phyloP scores from a whole-genome alignment of 2,113 vertebrate species.

The Noctilio leporinus region DNA sequence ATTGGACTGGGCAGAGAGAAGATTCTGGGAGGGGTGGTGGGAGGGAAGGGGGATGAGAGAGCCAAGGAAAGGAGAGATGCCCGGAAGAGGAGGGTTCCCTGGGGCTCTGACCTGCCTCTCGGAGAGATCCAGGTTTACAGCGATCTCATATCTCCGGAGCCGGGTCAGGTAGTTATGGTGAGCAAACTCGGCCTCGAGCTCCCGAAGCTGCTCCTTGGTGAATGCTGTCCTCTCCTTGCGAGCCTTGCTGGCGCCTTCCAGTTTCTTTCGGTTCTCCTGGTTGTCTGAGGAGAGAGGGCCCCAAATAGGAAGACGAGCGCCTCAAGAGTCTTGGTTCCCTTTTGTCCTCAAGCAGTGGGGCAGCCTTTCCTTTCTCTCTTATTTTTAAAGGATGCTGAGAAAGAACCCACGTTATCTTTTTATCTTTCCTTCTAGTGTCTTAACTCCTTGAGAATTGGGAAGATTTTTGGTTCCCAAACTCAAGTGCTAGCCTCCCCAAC shows the following conservation, averaged over 20 bases:
- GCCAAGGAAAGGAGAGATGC: neutral
- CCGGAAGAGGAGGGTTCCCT: neutral
- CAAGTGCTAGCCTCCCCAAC: neutral
- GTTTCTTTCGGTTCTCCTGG: constrained; percentile 80
- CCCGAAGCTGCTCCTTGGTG: constrained; percentile 95
- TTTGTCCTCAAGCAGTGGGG: neutral
- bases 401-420: neutral
- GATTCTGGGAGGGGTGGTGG: neutral
- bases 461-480: neutral
- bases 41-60: neutral
- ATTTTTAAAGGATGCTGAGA: neutral
- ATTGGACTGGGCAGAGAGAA: neutral
- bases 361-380: neutral
- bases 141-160: constrained; percentile 96
- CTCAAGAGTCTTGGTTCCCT: neutral
- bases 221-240: constrained; percentile 96
- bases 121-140: constrained; percentile 96
- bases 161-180: constrained; percentile 98
- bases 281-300: constrained; percentile 77
- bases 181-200: constrained; percentile 95
- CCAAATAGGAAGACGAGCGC: neutral
- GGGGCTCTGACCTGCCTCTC: constrained; percentile 89
- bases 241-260: constrained; percentile 86
- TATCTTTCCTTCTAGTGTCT: neutral
- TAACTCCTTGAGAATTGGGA: neutral